Percentiles rank a stretch among this genome's conserved stretches.
These are phyloP conservation scores for Cathartes aura DNA, from an alignment of 2,113 vertebrate genomes.

Conservation along the genomic window DNA sequence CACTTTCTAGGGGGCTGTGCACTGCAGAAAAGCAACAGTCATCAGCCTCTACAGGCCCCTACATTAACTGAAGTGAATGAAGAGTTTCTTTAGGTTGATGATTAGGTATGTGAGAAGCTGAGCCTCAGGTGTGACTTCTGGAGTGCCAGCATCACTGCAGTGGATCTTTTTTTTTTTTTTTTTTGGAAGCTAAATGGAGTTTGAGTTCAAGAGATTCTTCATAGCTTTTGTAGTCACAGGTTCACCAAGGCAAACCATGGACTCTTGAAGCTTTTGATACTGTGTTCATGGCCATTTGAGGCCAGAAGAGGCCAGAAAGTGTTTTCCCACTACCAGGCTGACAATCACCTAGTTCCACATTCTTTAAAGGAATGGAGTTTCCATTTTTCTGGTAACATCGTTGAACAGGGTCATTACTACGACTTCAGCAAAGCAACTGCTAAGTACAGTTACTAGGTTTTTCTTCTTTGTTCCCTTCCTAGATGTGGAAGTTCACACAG, in stretches of 20 bases:
- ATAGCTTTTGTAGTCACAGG: neutral
- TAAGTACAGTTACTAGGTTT: neutral
- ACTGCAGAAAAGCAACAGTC: neutral
- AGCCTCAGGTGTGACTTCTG: neutral
- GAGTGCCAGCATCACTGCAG: neutral
- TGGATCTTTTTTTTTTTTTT: neutral
- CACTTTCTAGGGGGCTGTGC: neutral
- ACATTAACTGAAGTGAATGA: neutral
- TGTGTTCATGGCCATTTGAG: neutral
- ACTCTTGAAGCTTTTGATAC: neutral
- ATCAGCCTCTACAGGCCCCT: neutral
- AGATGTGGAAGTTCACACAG: slow-evolving; percentile 98
- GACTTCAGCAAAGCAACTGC: neutral
- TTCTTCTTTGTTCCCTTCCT: neutral
- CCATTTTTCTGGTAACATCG: neutral
- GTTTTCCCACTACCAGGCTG: neutral
- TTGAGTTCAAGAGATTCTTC: neutral
- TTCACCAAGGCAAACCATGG: neutral
- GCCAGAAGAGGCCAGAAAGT: neutral
- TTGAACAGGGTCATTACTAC: neutral
- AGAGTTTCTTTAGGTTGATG: neutral
- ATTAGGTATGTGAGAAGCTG: neutral
- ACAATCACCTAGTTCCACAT: neutral
- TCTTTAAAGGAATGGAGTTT: neutral
- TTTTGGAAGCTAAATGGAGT: neutral